Evolutionary conservation across 2,797 vertebrate genomes (phyloP).

Genomic region (Manis pentadactyla): DNA sequence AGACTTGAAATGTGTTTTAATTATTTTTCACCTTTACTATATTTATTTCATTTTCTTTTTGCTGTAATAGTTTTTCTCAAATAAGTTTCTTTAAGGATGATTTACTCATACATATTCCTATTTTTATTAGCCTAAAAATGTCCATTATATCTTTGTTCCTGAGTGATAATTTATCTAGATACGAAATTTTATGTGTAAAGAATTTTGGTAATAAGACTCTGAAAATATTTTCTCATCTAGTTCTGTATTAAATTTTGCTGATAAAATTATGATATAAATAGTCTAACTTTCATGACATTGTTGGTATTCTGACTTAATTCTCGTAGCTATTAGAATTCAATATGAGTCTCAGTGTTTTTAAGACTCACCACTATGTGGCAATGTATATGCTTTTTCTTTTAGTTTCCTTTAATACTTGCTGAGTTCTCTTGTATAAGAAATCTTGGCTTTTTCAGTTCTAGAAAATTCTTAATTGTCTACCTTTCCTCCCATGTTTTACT

Average conservation of each 20-base stretch:
- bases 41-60: not conserved
- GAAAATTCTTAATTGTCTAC: not conserved
- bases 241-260: not conserved
- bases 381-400: not conserved
- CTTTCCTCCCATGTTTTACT: not conserved
- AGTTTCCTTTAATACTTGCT: not conserved
- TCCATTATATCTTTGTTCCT: not conserved
- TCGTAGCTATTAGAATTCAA: not conserved
- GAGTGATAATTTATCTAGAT: not conserved
- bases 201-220: not conserved
- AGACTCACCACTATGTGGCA: not conserved
- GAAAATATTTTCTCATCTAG: not conserved
- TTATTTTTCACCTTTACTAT: not conserved
- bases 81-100: not conserved
- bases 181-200: not conserved
- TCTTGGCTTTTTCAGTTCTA: not conserved
- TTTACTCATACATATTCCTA: not conserved
- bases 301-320: not conserved
- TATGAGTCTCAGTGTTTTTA: not conserved
- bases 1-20: not conserved
- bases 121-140: not conserved
- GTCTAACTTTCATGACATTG: not conserved
- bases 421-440: not conserved
- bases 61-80: not conserved
- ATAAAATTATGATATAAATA: not conserved